Base-by-base conservation (phyloP, 2,888 invertebrate species). In the Orthonychiurus folsomi region DNA sequence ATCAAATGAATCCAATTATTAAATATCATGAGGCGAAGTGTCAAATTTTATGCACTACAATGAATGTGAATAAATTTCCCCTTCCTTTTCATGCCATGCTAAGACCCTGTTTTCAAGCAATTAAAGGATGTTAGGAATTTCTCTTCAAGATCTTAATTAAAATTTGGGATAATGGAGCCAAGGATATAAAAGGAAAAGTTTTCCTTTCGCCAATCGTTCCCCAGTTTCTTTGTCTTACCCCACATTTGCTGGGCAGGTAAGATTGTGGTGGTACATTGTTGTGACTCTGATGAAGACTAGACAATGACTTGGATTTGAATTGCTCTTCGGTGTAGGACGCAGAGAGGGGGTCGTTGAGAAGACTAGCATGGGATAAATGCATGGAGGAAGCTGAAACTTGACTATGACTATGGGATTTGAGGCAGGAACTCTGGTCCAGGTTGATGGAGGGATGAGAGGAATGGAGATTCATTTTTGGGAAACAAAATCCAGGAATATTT, bases 401-500 rank as follows among this genome's bases (percentile, higher is more conserved):
- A 37, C 37, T 15, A 9, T 5, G 37, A 37, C 37, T 15, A 37
- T 37, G 37, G 15, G 5, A 15, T 9, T 37, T 5, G 15, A 5
- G 9, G 5, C 9, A 5, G 5, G 37, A 5, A 9, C 9, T 15
- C 15, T 5, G 9, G 37, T 5, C 37, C 37, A 37, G 9, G 15
- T 5, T 5, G 15, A 37, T 37, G 37, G 37, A 37, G 27, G 37
- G 61, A 50, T 59, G 59, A 3, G 64, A 62, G 23, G 50, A 85
- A 81, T 75, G 79, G 79, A 77, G 80, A 80, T 70, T 80, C 79
- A 77, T 66, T 81, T 74, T 83, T 5, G 56, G 5, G 2, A 37
- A 5, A 3, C 3, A 12, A 79, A 77, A 80, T 80, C 71, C 80
- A 79, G 77, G 66, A 81, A 74, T 83, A 74, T 85, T 86, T 55